A percentile compares a stretch with the other conserved stretches of the same genome.
Conservation (phyloP, 2,113 vertebrate species). For the Capreolus pygargus region DNA sequence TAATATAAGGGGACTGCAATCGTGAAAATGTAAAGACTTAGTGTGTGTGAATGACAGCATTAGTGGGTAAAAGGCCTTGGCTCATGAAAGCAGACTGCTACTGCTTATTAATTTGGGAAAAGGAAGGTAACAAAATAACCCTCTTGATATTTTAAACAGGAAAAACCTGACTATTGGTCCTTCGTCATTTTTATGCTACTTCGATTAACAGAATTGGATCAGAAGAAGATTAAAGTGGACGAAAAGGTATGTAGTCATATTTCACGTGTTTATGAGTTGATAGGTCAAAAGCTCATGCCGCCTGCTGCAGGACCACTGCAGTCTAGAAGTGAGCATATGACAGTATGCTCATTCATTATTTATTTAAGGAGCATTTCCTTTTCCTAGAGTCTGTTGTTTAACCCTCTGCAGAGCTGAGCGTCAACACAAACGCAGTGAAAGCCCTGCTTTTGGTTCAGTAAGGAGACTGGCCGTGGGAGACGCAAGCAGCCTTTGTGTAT, state of each 20-base stretch:
- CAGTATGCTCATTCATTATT: neutral
- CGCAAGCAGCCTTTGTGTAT: accelerated
- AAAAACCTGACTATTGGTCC: conserved; percentile 86
- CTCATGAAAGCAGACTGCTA: neutral
- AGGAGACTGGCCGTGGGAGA: neutral
- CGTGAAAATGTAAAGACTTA: neutral
- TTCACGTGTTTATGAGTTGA: neutral
- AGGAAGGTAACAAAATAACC: neutral
- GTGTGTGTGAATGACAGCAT: neutral
- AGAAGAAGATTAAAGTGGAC: conserved; percentile 85
- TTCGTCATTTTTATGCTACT: conserved; percentile 88
- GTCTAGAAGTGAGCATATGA: neutral
- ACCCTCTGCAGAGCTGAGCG: neutral
- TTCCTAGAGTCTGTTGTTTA: neutral
- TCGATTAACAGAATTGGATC: conserved; percentile 88
- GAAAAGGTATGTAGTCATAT: conserved; percentile 87
- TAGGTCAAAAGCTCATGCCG: neutral
- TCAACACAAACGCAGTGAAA: neutral
- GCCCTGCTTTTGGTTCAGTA: too few species aligned
- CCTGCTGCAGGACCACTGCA: neutral
- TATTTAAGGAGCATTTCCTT: neutral
- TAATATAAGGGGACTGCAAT: neutral
- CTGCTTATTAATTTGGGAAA: neutral
- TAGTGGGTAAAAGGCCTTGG: neutral
- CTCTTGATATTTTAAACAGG: conserved; percentile 77